Percentiles rank a stretch among this genome's conserved stretches.
Conservation (phyloP, 2,888 invertebrate species). For the Orthosia cruda region DNA sequence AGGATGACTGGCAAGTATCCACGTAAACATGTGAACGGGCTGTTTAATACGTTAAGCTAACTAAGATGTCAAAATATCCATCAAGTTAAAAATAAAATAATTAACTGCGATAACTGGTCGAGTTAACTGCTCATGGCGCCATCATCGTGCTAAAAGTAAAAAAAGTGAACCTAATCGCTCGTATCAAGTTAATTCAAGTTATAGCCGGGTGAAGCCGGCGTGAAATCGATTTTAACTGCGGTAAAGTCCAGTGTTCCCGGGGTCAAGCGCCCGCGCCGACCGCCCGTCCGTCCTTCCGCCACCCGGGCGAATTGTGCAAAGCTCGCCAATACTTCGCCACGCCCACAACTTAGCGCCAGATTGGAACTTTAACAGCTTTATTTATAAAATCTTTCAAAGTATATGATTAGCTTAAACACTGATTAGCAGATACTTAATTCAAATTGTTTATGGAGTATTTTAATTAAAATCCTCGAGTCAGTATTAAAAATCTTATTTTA, state of each 20-base stretch:
- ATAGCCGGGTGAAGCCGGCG: background rate
- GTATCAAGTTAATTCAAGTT: background rate
- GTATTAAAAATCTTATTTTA: too few species aligned
- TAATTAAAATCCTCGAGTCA: too few species aligned
- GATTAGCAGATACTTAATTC: too few species aligned
- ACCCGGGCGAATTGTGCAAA: constrained; percentile 2
- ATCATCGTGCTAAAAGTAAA: constrained; percentile 7
- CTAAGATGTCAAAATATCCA: background rate
- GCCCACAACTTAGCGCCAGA: constrained; percentile 20
- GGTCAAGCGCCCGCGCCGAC: constrained; percentile 43
- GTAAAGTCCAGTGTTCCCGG: constrained; percentile 41
- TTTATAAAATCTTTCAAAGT: too few species aligned
- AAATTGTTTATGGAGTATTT: too few species aligned
- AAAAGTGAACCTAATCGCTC: constrained; percentile 5
- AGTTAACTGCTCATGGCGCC: constrained; percentile 11
- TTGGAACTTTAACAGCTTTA: background rate
- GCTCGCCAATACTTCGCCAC: constrained; percentile 26
- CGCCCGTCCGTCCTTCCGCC: background rate
- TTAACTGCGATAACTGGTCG: background rate
- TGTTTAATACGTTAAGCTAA: too few species aligned
- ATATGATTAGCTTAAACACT: too few species aligned
- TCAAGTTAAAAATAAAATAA: background rate
- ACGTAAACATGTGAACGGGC: background rate
- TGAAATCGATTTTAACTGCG: constrained; percentile 50
- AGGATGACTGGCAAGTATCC: background rate